Conservation (phyloP, 2,113 vertebrate species). For the Scortum barcoo region DNA sequence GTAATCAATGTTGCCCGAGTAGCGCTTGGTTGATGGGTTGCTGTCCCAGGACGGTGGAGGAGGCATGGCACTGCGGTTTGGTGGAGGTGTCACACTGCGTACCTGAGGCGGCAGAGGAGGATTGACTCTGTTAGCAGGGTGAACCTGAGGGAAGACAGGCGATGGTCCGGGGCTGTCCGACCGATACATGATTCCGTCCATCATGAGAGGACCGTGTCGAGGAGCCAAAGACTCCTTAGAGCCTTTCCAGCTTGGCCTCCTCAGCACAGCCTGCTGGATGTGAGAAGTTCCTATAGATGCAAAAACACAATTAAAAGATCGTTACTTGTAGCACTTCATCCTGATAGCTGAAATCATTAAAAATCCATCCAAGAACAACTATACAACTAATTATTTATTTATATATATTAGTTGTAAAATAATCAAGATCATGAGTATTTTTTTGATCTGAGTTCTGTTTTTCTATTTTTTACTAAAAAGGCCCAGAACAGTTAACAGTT, state of each 20-base stretch:
- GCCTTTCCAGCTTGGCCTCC: constrained; percentile 97
- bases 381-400: no score
- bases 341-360: neutral
- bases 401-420: neutral
- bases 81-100: constrained; percentile 93
- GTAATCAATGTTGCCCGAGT: constrained; percentile 96
- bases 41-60: constrained; percentile 91
- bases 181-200: constrained; percentile 89
- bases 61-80: constrained; percentile 88
- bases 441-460: neutral
- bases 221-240: constrained; percentile 96
- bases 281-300: constrained; percentile 78
- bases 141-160: constrained; percentile 88
- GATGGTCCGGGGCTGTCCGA: constrained; percentile 91
- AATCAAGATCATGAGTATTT: neutral
- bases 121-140: constrained; percentile 89
- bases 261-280: constrained; percentile 89
- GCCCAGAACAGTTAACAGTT: neutral
- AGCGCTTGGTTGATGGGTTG: constrained; percentile 92
- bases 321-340: neutral
- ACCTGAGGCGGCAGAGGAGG: constrained; percentile 91
- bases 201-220: constrained; percentile 88
- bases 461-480: neutral
- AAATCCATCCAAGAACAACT: no score
- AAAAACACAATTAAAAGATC: neutral